Base-by-base conservation (phyloP, 1,140 invertebrate genomes). In the Drosophila hydei region DNA sequence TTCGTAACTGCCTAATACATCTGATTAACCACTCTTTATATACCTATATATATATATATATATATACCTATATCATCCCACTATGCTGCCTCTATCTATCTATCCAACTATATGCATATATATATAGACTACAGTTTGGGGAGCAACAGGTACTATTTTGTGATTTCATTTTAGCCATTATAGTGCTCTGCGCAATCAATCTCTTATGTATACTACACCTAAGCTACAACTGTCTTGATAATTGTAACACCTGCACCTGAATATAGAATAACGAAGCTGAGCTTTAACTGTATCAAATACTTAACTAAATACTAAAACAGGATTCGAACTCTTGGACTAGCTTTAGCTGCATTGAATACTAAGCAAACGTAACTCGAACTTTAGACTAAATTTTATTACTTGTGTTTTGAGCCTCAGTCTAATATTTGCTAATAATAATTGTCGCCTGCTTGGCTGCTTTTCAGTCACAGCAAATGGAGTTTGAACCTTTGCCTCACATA, bases 61-160 rank as follows among this genome's bases (percentile, higher is more conserved):
- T 42, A 43, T 42, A 25, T 52, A 19, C 38, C n/a, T 43, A 56
- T 43, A 18, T 43, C 60, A 30, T 12, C 16, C 42, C 48, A 33
- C 60, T 47, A 78, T 71, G 60, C 72, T 60, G 64, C 52, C 63
- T 38, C 50, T 55, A 23, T 47, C 47, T 50, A 50, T 30, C 14
- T 60, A 47, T 50, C 38, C 38, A 55, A 50, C 19, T 47, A 45
- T 25, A 50, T 27, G 1, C 8, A 11, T 48, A 48, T 25, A 2
- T 48, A 88, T 70, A 70, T 92, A 95, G 94, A 93, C 94, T 94
- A 92, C 93, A 94, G 93, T 94, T 94, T 92, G 94, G 94, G 92
- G 89, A 91, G 62, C 89, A 88, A 88, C 94, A 95, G 94, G 94
- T 95, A 95, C 93, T 94, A 93, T 94, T 93, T 92, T 93, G 94